Evolutionary conservation across 37 sponge, comb jelly and placozoan genomes (phyloP), one percentile per base, ranked within the genome.

Genomic region (Haliclona indistincta): DNA sequence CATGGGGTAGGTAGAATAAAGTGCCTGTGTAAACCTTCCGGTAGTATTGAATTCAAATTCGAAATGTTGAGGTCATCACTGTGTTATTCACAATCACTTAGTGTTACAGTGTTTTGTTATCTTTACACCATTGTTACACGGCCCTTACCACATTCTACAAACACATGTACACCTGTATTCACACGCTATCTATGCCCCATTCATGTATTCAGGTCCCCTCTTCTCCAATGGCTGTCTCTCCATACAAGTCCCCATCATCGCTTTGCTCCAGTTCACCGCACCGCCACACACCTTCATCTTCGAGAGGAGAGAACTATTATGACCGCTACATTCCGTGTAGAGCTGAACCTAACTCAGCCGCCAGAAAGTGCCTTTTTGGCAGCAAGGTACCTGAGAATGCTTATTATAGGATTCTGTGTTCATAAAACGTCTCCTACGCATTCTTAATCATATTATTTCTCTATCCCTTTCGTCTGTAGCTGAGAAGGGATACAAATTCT

Each of bases 321-420:
- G 60, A 58, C n/a, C 22, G 90, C 38, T 89, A 64, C 66, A 89
- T 89, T 64, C 90, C 90, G 25, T 84, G 77, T 69, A 64, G 89
- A 77, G 19, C n/a, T 13, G n/a, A n/a, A n/a, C 77, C 89, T 35
- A 43, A 66, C 0, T 54, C 77, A 26, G 41, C 73, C 30, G 81
- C 81, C 19, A 69, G 72, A 43, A 89, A 70, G 34, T 68, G 73
- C 42, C 54, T 84, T 8, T 89, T 89, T 74, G 77, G 66, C n/a
- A n/a, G n/a, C n/a, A n/a, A n/a, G n/a, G n/a, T n/a, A n/a, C n/a
- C n/a, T n/a, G n/a, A n/a, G n/a, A n/a, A n/a, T n/a, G n/a, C n/a
- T n/a, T n/a, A n/a, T n/a, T n/a, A n/a, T n/a, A n/a, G n/a, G n/a
- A n/a, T n/a, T n/a, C n/a, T n/a, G n/a, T n/a, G n/a, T n/a, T n/a